Base-by-base conservation (phyloP, 1,140 invertebrate genomes). In the Zeugodacus cucurbitae region DNA sequence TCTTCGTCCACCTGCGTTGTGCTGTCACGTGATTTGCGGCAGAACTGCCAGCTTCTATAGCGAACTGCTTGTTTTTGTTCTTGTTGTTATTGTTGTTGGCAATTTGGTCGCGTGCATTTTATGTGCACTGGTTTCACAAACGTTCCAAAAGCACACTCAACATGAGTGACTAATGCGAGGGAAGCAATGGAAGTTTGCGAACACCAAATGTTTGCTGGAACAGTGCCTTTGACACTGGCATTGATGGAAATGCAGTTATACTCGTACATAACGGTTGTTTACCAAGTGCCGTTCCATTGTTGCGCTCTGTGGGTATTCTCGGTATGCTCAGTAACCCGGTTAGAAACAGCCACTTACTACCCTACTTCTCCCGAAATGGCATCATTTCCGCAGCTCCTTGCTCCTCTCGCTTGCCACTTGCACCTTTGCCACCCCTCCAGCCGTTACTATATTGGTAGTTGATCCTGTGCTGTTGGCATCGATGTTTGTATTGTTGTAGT, bases 131-230 rank as follows among this genome's bases (percentile, higher is more conserved):
- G n/a, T 41, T 37, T 41, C 34, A 37, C 32, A 37, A 74, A 74
- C 67, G 67, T 22, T 37, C 34, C 67, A n/a, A 74, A 74, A 41
- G 67, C 34, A 74, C 67, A 74, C 67, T 74, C 67, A 74, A 74
- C 34, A 74, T 20, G 34, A 74, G 34, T 74, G 34, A 41, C 32
- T 74, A 74, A 37, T 37, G 20, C 34, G 29, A 22, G 67, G 22
- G 2, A 17, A 37, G 34, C 67, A 41, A 74, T 14, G 17, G 34
- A 29, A 5, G 29, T 32, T 17, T 4, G 67, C 32, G 32, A 37
- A 32, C 67, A 74, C 11, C 20, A 34, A 34, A 3, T 20, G 20
- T 37, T 67, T 37, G 34, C 29, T 74, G 32, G 17, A 74, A 74
- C 34, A 41, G 67, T 74, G 17, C 67, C 67, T 74, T 74, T 74